These are phyloP conservation scores for Zosterops lateralis DNA, from an alignment of 2,113 vertebrate genomes.

Conservation along the genomic window DNA sequence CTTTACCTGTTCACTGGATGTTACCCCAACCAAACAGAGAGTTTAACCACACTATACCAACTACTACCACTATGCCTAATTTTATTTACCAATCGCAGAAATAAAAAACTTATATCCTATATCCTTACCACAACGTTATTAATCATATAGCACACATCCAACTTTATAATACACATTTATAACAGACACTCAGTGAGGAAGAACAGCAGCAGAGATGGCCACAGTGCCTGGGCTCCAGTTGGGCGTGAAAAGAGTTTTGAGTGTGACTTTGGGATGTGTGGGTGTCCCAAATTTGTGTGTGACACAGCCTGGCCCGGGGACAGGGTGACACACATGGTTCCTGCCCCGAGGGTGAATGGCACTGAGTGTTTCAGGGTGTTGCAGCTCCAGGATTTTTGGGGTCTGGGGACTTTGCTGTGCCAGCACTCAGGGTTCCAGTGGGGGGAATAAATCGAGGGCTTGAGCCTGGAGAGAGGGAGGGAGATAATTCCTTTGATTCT, in stretches of 20 bases:
- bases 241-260: not conserved
- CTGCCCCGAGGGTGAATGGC: rapidly evolving
- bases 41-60: no score
- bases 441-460: not conserved
- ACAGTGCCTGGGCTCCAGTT: not conserved
- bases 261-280: rapidly evolving
- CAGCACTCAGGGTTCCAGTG: rapidly evolving
- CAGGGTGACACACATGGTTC: rapidly evolving
- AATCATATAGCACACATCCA: no score
- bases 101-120: no score
- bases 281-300: not conserved
- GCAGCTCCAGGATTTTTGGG: rapidly evolving
- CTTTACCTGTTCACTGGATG: no score
- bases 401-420: not conserved
- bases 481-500: not conserved
- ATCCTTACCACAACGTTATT: no score
- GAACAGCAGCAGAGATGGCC: not conserved
- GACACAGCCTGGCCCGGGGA: not conserved
- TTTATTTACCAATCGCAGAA: no score
- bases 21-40: no score
- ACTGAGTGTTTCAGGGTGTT: rapidly evolving
- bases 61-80: no score
- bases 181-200: not conserved
- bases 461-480: not conserved
- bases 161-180: no score